A percentile compares a stretch with the other conserved stretches of the same genome.
Conservation (phyloP, 2,113 vertebrate genomes). For the Zootoca vivipara region DNA sequence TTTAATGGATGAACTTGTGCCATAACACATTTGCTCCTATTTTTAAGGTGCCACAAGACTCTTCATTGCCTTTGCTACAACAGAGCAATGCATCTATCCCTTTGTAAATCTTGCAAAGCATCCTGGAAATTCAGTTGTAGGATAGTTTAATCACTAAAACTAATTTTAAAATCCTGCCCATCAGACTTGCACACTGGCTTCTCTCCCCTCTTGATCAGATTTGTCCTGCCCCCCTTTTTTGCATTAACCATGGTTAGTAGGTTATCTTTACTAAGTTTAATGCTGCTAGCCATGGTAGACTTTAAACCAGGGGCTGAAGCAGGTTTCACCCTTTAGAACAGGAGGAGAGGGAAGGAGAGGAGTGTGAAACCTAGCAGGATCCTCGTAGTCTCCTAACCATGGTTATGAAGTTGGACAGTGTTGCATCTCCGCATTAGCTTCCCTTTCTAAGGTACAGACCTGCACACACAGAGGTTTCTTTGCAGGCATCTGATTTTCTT, state of each 20-base stretch:
- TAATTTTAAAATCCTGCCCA: not conserved
- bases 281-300: not conserved
- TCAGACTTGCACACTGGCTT: not conserved
- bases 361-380: not conserved
- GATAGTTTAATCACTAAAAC: not conserved
- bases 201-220: not conserved
- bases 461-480: not conserved
- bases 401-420: not conserved
- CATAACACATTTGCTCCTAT: too few relatives aligned
- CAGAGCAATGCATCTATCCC: too few relatives aligned
- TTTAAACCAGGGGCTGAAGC: not conserved
- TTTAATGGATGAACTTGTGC: not conserved
- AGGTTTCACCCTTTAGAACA: not conserved
- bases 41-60: too few relatives aligned
- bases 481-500: conserved; percentile 54
- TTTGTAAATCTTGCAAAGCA: not conserved
- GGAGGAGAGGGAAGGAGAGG: not conserved
- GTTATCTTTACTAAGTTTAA: not conserved
- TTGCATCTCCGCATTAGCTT: not conserved
- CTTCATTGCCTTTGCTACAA: too few relatives aligned
- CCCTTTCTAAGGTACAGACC: too few relatives aligned
- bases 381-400: too few relatives aligned
- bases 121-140: not conserved
- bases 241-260: not conserved
- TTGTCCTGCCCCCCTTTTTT: not conserved